A percentile compares a stretch with the other conserved stretches of the same genome.
These are phyloP conservation scores for Zaprionus tsacasi DNA, from an alignment of 1,140 invertebrate genomes.

Conservation along the genomic window DNA sequence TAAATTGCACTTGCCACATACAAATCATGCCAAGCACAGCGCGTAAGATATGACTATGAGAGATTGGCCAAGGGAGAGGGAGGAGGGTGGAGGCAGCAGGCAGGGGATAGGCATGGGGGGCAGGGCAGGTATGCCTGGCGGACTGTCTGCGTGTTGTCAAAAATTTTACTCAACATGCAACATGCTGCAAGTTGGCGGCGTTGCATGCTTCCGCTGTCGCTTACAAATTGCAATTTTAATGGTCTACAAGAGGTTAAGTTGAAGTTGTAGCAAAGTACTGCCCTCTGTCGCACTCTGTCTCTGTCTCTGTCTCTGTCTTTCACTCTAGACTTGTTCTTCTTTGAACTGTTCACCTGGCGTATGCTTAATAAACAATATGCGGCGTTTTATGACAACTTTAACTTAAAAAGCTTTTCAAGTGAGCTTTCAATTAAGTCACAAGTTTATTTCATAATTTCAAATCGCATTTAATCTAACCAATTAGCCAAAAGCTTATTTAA, in stretches of 20 bases:
- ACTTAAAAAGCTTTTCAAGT: no score
- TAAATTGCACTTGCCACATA: constrained; percentile 68
- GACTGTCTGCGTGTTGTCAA: constrained; percentile 46
- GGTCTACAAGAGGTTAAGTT: constrained; percentile 36
- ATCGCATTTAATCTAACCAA: no score
- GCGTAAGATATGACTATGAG: constrained; percentile 62
- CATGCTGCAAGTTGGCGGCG: constrained; percentile 43
- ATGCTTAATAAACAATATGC: constrained; percentile 49
- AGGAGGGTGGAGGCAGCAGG: neutral
- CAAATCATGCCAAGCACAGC: constrained; percentile 67
- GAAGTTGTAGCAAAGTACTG: constrained; percentile 5
- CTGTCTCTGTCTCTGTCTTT: neutral
- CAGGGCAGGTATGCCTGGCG: constrained; percentile 35
- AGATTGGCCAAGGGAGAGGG: constrained; percentile 15
- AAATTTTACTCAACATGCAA: constrained; percentile 37
- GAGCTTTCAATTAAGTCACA: no score
- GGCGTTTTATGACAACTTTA: no score
- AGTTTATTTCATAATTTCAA: no score
- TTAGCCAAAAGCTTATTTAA: no score
- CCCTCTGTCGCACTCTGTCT: neutral
- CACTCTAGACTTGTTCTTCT: constrained; percentile 2
- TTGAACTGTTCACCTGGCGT: constrained; percentile 28
- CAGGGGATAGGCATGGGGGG: neutral
- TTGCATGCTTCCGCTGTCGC: constrained; percentile 15
- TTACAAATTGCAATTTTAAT: constrained; percentile 60